Evolutionary conservation across 2,797 vertebrate species (phyloP).

Genomic region (Mormyrops boulengeri): DNA sequence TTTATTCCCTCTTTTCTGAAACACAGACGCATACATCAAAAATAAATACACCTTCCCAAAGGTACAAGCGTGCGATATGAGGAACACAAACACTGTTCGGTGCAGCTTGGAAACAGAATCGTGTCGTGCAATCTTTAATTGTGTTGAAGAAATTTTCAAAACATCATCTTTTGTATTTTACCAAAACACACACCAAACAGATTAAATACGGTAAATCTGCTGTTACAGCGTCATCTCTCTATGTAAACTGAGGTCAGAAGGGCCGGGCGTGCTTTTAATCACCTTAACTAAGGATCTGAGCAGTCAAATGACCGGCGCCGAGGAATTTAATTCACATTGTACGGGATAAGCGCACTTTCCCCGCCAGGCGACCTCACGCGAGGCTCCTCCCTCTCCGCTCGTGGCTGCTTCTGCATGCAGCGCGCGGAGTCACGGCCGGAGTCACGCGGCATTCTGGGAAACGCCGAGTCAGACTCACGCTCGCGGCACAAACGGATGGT

Average conservation of each 20-base stretch:
- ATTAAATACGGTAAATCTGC: neutral
- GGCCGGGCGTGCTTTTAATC: constrained; percentile 9
- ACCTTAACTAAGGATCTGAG: constrained; percentile 2
- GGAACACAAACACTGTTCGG: neutral
- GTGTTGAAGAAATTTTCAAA: neutral
- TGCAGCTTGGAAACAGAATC: neutral
- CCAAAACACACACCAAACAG: neutral
- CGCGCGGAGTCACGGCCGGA: constrained; percentile 25
- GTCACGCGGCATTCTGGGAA: constrained; percentile 29
- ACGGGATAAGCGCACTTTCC: neutral
- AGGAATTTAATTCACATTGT: neutral
- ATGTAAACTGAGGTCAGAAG: neutral
- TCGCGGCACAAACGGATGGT: constrained; percentile 1
- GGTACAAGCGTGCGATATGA: neutral
- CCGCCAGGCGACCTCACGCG: neutral
- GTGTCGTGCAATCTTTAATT: neutral
- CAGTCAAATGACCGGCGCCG: neutral
- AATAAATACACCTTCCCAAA: neutral
- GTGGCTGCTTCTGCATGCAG: constrained; percentile 31
- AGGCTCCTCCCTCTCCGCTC: constrained; percentile 47
- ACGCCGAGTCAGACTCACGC: constrained; percentile 29
- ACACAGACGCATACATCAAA: neutral
- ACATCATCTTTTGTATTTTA: neutral
- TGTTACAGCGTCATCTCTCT: neutral
- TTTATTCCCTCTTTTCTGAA: neutral